phyloP scores from a whole-genome alignment of 2,797 vertebrate genomes.

The Pangasius mekongensis region DNA sequence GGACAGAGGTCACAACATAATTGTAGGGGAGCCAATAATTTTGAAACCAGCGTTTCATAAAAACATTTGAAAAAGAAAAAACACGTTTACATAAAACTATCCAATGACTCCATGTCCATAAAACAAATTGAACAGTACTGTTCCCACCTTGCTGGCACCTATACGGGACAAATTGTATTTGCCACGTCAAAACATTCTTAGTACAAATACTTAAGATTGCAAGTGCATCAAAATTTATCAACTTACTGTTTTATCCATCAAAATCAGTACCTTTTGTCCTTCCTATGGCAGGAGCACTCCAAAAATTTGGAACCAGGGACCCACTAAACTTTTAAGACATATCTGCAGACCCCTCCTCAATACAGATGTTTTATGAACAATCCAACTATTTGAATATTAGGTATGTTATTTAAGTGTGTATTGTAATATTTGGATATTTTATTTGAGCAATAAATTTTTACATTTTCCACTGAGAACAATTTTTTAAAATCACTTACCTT shows the following conservation, averaged over 20 bases:
- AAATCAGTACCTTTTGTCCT: background rate
- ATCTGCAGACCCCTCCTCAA: background rate
- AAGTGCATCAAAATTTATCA: background rate
- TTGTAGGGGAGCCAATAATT: background rate
- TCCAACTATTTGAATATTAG: background rate
- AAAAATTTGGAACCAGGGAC: background rate
- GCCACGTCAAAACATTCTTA: background rate
- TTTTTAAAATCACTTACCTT: background rate
- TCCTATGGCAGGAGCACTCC: background rate
- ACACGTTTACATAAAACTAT: background rate
- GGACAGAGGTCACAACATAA: background rate
- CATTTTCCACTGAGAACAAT: too few species aligned
- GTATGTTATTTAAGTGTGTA: background rate
- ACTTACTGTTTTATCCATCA: background rate
- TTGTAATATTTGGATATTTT: background rate
- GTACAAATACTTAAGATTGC: background rate
- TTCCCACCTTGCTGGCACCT: background rate
- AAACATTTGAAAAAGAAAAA: background rate
- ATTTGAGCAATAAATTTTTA: background rate
- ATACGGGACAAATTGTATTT: too few species aligned
- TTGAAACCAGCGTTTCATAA: background rate
- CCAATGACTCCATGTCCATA: background rate
- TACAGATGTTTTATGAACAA: background rate
- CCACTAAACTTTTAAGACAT: background rate
- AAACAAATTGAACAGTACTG: background rate